Conservation (phyloP, 64 coral and sea anemone genomes). For the Montipora sp. region DNA sequence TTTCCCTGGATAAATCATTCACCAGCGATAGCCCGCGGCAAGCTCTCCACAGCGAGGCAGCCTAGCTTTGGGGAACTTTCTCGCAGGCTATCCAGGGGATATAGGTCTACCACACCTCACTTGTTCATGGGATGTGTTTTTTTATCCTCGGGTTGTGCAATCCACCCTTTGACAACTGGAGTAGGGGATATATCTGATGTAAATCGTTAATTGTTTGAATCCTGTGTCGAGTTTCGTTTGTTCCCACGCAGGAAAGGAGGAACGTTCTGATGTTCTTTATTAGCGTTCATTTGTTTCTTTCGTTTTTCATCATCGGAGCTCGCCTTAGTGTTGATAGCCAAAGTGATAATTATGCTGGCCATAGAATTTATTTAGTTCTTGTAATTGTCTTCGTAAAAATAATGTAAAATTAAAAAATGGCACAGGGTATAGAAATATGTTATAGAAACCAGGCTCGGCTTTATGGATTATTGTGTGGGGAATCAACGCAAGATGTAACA, state of each 20-base stretch:
- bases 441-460: neutral
- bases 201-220: neutral
- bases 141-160: too few species aligned
- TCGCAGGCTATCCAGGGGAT: too few species aligned
- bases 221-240: neutral
- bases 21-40: too few species aligned
- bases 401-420: neutral
- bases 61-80: too few species aligned
- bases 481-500: neutral
- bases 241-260: neutral
- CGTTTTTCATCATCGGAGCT: neutral
- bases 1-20: too few species aligned
- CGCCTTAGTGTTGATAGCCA: neutral
- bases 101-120: too few species aligned
- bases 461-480: neutral
- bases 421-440: neutral
- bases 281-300: too few species aligned
- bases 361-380: neutral
- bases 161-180: too few species aligned
- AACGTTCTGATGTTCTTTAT: too few species aligned
- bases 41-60: too few species aligned
- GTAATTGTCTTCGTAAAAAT: neutral
- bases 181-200: too few species aligned
- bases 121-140: too few species aligned
- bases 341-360: neutral